These are phyloP conservation scores for Cyprinodon diabolis DNA, from an alignment of 2,797 vertebrate species.

Conservation along the genomic window DNA sequence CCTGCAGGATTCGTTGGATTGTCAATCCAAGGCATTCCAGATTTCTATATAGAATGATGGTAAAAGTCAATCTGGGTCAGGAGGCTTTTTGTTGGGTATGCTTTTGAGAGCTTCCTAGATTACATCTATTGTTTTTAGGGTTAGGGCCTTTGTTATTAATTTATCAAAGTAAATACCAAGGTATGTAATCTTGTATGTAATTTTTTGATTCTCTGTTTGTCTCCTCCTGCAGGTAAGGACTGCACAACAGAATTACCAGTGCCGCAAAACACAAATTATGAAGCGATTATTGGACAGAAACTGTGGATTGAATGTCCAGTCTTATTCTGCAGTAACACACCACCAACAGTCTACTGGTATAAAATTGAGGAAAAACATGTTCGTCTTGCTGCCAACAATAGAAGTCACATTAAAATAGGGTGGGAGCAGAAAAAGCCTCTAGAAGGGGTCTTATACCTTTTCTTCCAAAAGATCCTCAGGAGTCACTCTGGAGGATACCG, in stretches of 20 bases:
- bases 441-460: not conserved
- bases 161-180: not conserved
- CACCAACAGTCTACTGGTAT: not conserved
- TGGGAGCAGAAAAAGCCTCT: not conserved
- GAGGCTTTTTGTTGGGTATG: too few relatives aligned
- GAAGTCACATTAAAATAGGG: not conserved
- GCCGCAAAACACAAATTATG: not conserved
- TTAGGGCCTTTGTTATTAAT: too few relatives aligned
- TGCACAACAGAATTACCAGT: not conserved
- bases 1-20: too few relatives aligned
- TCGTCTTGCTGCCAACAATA: fast-evolving
- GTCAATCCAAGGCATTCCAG: too few relatives aligned
- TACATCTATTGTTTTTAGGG: too few relatives aligned
- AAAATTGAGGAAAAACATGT: fast-evolving
- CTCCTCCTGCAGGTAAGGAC: not conserved
- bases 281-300: not conserved
- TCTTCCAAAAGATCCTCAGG: not conserved
- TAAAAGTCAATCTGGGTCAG: too few relatives aligned
- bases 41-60: too few relatives aligned
- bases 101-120: too few relatives aligned
- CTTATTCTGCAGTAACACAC: not conserved
- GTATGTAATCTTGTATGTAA: too few relatives aligned
- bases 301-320: constrained; percentile 6
- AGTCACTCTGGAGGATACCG: not conserved
- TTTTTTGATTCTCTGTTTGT: not conserved